Percentiles rank a stretch among this genome's conserved stretches.
These are phyloP conservation scores for Caenorhabditis uteleia DNA, from an alignment of 2,888 invertebrate genomes.

Conservation along the genomic window DNA sequence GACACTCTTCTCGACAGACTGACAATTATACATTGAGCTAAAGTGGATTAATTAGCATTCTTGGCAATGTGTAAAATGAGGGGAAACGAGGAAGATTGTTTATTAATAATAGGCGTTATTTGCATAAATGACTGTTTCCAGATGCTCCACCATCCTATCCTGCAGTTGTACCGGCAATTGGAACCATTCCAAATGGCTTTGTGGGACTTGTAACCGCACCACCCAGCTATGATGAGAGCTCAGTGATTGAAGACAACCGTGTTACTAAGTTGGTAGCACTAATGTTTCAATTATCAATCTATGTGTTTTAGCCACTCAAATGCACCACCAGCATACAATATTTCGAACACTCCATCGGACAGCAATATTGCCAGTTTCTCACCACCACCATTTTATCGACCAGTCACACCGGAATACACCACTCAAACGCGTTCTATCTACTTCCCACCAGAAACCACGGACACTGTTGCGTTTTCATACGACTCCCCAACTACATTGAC, in stretches of 20 bases:
- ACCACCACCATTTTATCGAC: conserved; percentile 35
- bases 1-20: conserved; percentile 34
- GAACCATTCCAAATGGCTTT: conserved; percentile 11
- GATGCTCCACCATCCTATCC: neutral
- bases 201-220: conserved; percentile 1
- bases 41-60: conserved; percentile 38
- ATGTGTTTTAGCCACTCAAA: conserved; percentile 24
- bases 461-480: no score
- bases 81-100: neutral
- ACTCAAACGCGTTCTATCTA: conserved; percentile 23
- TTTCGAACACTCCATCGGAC: conserved; percentile 6
- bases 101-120: conserved; percentile 1
- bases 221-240: conserved; percentile 28
- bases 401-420: conserved; percentile 15
- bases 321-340: conserved; percentile 34
- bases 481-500: conserved; percentile 12
- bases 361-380: conserved; percentile 38
- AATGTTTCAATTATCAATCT: neutral
- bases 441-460: conserved; percentile 19
- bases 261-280: neutral
- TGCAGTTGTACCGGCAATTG: neutral
- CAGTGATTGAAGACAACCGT: conserved; percentile 27
- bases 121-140: conserved; percentile 1
- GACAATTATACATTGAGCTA: conserved; percentile 37
- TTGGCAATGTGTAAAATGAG: neutral